A percentile compares a stretch with the other conserved stretches of the same genome.
These are phyloP conservation scores for Sorex maritimensis DNA, from an alignment of 2,797 vertebrate species.

Conservation along the genomic window DNA sequence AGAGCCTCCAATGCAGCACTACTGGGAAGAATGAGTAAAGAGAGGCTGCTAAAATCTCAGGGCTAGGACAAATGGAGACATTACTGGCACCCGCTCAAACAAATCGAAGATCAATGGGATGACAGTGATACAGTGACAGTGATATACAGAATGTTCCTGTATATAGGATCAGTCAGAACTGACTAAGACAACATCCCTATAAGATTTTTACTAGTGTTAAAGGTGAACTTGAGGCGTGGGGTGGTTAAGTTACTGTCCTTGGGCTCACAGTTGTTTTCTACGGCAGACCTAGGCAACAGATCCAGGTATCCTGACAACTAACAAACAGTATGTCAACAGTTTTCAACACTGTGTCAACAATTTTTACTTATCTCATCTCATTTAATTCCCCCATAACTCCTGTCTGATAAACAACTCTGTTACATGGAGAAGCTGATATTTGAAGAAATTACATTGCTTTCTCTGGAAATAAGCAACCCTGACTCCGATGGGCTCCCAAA, in stretches of 20 bases:
- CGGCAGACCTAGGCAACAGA: fast-evolving
- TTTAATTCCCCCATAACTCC: background rate
- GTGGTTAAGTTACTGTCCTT: background rate
- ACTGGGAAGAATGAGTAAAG: too few species aligned
- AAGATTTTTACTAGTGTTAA: background rate
- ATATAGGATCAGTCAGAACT: background rate
- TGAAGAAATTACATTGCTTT: slow-evolving; percentile 8
- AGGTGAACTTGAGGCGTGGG: background rate
- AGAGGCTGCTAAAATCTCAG: too few species aligned
- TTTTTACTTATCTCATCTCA: background rate
- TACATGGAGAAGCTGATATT: background rate
- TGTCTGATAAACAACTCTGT: background rate
- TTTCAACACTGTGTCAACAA: background rate
- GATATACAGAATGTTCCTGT: background rate
- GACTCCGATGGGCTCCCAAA: background rate
- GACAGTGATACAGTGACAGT: too few species aligned
- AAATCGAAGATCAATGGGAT: too few species aligned
- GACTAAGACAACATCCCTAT: background rate
- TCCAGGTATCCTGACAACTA: background rate
- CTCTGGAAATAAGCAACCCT: background rate
- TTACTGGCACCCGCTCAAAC: too few species aligned
- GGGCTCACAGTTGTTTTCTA: too few species aligned
- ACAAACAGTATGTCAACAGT: background rate
- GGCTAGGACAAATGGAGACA: too few species aligned
- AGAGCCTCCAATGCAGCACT: too few species aligned